Conservation (phyloP, 2,113 vertebrate genomes). For the Damaliscus lunatus region DNA sequence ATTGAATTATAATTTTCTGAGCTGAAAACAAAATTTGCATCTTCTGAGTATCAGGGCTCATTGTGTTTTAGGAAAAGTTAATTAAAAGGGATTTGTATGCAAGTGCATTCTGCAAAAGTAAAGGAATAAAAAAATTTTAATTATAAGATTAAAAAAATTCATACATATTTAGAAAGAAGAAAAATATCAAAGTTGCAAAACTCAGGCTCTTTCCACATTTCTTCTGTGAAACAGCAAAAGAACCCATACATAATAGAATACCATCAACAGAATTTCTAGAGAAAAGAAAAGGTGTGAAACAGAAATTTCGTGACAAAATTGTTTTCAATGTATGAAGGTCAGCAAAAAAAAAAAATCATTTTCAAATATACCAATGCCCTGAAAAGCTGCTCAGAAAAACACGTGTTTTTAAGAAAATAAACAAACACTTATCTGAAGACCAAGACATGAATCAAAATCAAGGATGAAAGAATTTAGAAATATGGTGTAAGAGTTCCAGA, state of each 20-base stretch:
- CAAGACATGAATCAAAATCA: conserved; percentile 1
- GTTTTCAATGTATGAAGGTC: not conserved
- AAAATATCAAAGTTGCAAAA: not conserved
- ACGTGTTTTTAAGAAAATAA: not conserved
- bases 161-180: not conserved
- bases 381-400: conserved; percentile 23
- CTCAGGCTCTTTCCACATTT: not conserved
- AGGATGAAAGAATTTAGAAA: not conserved
- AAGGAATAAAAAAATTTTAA: conserved; percentile 4
- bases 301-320: not conserved
- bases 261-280: not conserved
- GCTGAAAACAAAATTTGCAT: not conserved
- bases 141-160: not conserved
- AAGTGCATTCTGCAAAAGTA: conserved; percentile 4
- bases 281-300: not conserved
- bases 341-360: not conserved
- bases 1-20: conserved; percentile 21
- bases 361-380: not conserved
- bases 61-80: not conserved
- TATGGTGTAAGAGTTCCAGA: not conserved
- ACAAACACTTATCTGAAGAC: not conserved
- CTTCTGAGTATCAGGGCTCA: not conserved
- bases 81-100: not conserved
- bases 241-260: not conserved
- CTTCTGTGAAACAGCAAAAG: not conserved